Base-by-base conservation (phyloP, 2,113 vertebrate genomes). In the Melanerpes aurifrons region DNA sequence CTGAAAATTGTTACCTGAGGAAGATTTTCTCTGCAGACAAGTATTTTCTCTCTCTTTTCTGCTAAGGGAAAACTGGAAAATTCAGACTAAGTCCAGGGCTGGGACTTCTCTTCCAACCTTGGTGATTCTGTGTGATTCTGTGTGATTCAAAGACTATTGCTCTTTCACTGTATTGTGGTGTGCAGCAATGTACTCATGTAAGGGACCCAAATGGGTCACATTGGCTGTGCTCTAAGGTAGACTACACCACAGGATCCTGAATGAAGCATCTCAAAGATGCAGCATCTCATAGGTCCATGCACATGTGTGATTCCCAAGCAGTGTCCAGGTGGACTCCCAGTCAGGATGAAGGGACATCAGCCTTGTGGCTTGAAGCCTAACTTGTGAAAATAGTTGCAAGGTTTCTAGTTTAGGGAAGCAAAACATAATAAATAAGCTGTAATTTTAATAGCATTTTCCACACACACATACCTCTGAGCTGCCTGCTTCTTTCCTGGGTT, bases 381-480 rank as follows among this genome's bases (percentile, higher is more conserved):
- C 7, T 47, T 43, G 2, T 63, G 75, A 58, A 85, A 95, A 68
- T 0, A 32, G 29, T 67, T 43, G 40, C 58, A 90, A 86, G 7
- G 20, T 17, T 87, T 81, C 22, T 78, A 62, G 48, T 75, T 87
- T 28, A 71, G 54, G 26, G 50, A 88, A 86, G 66, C 15, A 81
- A 93, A 89, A 20, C 35, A 56, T 56, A 58, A 40, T 18, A 77
- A 67, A 81, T 54, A 93, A 84, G 15, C 63, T 69, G 18, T 63
- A 66, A 91, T 75, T 90, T 90, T 84, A 90, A 75, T 48, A 47
- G 48, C 19, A 83, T 88, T 94, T 96, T 94, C 86, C 91, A 93
- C 66, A 84, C 47, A 35, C 61, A 35, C 62, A 74, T 78, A 78
- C 62, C 59, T 93, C 80, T 77, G 61, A 86, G 82, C 35, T 94